phyloP scores from a whole-genome alignment of 2,113 vertebrate species.

The Cichladusa arquata region DNA sequence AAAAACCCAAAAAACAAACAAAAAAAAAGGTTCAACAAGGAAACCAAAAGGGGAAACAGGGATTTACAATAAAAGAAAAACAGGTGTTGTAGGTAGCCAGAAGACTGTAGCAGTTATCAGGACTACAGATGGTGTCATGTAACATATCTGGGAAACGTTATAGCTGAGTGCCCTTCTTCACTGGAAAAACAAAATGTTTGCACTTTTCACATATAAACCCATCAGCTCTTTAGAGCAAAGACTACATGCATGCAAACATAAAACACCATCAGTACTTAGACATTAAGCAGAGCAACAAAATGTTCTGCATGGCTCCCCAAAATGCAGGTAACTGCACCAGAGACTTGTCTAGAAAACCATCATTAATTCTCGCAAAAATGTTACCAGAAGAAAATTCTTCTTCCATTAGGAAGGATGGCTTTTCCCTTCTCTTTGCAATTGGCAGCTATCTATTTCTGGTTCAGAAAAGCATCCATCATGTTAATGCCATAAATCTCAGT shows the following conservation, averaged over 20 bases:
- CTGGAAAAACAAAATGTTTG: neutral
- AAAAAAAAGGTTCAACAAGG: neutral
- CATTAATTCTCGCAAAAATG: neutral
- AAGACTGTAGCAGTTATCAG: neutral
- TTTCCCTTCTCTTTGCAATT: neutral
- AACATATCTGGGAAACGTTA: rapidly evolving
- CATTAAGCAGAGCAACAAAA: neutral
- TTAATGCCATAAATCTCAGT: neutral
- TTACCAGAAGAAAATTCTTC: neutral
- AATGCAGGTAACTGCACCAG: neutral
- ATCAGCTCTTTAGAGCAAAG: neutral
- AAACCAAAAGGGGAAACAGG: neutral
- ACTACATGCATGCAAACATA: neutral
- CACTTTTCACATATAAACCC: neutral
- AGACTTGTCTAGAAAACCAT: neutral
- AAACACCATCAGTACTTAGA: neutral
- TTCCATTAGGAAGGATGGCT: neutral
- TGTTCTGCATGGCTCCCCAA: neutral
- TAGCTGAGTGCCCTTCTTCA: neutral
- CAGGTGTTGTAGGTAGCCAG: neutral
- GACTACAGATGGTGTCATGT: neutral
- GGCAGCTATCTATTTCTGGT: neutral
- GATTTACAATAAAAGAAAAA: neutral
- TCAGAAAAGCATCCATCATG: neutral
- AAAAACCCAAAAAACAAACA: no score